Conservation (phyloP, 1,140 invertebrate species). For the Triops cancriformis region DNA sequence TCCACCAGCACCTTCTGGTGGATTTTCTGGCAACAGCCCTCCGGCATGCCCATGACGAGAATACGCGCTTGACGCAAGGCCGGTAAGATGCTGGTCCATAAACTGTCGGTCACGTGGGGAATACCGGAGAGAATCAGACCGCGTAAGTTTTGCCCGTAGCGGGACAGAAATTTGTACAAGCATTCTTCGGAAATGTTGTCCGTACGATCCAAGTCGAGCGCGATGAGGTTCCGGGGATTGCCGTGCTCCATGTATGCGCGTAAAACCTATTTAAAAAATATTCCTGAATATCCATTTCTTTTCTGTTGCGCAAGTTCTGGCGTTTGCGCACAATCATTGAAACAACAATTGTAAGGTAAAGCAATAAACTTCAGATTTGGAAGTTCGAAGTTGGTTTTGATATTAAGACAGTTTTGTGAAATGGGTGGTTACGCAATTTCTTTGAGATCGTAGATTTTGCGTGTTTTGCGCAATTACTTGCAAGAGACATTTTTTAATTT, state of each 20-base stretch:
- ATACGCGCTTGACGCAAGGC: conserved; percentile 85
- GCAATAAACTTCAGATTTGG: too few relatives aligned
- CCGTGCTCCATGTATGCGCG: conserved; percentile 82
- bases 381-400: too few relatives aligned
- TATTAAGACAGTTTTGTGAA: not conserved
- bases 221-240: conserved; percentile 73
- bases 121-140: conserved; percentile 88
- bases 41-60: conserved; percentile 91
- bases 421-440: not conserved
- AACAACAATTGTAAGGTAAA: not conserved
- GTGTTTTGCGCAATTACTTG: not conserved
- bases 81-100: conserved; percentile 87
- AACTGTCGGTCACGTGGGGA: conserved; percentile 93
- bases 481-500: too few relatives aligned
- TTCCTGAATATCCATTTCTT: not conserved
- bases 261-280: conserved; percentile 49
- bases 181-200: conserved; percentile 91
- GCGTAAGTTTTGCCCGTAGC: conserved; percentile 75
- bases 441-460: not conserved
- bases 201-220: conserved; percentile 86
- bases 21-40: conserved; percentile 90
- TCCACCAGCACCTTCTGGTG: conserved; percentile 63
- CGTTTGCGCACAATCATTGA: not conserved
- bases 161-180: conserved; percentile 79
- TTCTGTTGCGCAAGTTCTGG: not conserved